Percentiles rank a stretch among this genome's conserved stretches.
Conservation (phyloP, 2,888 invertebrate species). For the Pterobdella sp. region DNA sequence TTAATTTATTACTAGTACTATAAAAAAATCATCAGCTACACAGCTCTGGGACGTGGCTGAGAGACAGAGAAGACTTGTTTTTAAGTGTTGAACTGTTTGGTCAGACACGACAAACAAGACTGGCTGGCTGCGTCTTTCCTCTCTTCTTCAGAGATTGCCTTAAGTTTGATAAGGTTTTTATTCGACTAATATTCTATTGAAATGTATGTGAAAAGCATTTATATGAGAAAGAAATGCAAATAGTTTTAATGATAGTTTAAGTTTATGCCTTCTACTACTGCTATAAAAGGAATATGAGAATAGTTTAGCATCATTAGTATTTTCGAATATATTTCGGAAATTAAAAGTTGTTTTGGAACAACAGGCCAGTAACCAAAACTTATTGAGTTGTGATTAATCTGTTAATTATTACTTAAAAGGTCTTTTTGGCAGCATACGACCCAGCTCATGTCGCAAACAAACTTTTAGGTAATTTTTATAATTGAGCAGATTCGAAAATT, state of each 20-base stretch:
- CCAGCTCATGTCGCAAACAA: constrained; percentile 46
- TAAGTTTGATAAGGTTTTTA: constrained; percentile 60
- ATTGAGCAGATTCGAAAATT: background rate
- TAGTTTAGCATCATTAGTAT: too few relatives aligned
- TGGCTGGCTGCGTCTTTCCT: constrained; percentile 65
- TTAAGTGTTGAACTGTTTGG: constrained; percentile 64
- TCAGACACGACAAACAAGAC: constrained; percentile 63
- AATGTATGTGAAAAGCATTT: too few relatives aligned
- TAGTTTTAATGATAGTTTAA: too few relatives aligned
- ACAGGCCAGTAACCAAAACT: too few relatives aligned
- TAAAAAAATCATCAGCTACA: constrained; percentile 55
- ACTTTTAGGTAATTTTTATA: constrained; percentile 43
- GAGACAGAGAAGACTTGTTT: constrained; percentile 68
- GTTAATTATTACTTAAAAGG: constrained; percentile 33
- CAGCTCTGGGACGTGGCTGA: constrained; percentile 78
- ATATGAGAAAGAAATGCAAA: too few relatives aligned
- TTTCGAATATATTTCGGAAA: too few relatives aligned
- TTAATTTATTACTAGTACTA: too few relatives aligned
- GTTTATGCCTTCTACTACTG: too few relatives aligned
- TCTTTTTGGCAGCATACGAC: constrained; percentile 45
- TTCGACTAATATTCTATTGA: too few relatives aligned
- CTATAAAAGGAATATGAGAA: too few relatives aligned
- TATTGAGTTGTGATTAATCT: too few relatives aligned
- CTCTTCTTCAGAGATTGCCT: constrained; percentile 65
- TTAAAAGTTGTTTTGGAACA: too few relatives aligned